Evolutionary conservation across 2,888 invertebrate species (phyloP).

Genomic region (Leucophenga maculata): DNA sequence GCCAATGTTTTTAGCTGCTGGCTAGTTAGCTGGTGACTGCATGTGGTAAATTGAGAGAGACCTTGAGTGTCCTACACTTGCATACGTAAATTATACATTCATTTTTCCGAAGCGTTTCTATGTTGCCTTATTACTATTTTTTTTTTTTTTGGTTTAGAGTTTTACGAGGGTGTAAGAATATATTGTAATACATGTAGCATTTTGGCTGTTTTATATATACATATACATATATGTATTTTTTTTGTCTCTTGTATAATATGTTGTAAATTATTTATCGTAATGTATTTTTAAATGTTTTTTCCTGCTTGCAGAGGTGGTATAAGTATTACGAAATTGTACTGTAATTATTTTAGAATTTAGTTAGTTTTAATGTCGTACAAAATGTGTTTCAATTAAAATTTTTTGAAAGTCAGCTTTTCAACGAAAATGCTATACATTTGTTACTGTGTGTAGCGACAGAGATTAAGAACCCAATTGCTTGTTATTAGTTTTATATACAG

Average conservation of each 20-base stretch:
- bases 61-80: conserved; percentile 53
- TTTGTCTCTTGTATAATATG: neutral
- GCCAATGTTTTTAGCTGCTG: conserved; percentile 14
- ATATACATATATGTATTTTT: too few relatives aligned
- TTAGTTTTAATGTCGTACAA: neutral
- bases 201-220: neutral
- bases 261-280: conserved; percentile 48
- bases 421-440: too few relatives aligned
- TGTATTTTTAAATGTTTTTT: conserved; percentile 55
- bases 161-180: conserved; percentile 50
- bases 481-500: too few relatives aligned
- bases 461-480: too few relatives aligned
- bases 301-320: neutral
- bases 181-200: conserved; percentile 13
- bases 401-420: too few relatives aligned
- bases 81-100: conserved; percentile 46
- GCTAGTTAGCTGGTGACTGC: conserved; percentile 43
- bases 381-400: too few relatives aligned
- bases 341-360: conserved; percentile 2
- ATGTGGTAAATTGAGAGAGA: conserved; percentile 59
- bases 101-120: conserved; percentile 8
- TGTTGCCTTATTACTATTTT: conserved; percentile 9
- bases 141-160: neutral
- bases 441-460: too few relatives aligned
- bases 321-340: conserved; percentile 13